Percentiles rank a stretch among this genome's conserved stretches.
These are phyloP conservation scores for Dipodomys stephensi DNA, from an alignment of 2,113 vertebrate species.

Conservation along the genomic window DNA sequence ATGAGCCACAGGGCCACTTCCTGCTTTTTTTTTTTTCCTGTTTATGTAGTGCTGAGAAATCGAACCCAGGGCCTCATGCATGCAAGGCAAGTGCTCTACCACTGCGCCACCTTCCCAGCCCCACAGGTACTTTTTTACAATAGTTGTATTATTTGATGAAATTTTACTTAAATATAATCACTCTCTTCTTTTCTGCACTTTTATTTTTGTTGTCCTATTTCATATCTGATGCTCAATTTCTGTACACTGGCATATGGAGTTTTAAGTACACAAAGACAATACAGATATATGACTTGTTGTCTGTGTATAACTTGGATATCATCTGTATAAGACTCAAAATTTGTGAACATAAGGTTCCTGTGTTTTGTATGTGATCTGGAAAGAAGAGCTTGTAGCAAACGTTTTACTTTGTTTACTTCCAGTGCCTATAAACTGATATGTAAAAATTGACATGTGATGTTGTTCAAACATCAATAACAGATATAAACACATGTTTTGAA, in stretches of 20 bases:
- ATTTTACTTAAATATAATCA: not conserved
- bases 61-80: no score
- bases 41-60: no score
- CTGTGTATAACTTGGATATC: not conserved
- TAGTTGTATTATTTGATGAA: not conserved
- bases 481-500: not conserved
- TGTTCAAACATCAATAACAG: not conserved
- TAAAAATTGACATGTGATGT: not conserved
- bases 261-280: not conserved
- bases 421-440: not conserved
- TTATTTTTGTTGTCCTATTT: not conserved
- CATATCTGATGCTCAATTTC: not conserved
- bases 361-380: not conserved
- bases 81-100: no score
- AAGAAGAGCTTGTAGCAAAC: not conserved
- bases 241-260: not conserved
- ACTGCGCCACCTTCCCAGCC: no score
- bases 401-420: not conserved
- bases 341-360: not conserved
- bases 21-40: no score
- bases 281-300: not conserved
- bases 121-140: not conserved
- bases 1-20: no score
- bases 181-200: not conserved
- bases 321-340: not conserved